Evolutionary conservation across 2,113 vertebrate genomes (phyloP).

Genomic region (Scolopax mira): DNA sequence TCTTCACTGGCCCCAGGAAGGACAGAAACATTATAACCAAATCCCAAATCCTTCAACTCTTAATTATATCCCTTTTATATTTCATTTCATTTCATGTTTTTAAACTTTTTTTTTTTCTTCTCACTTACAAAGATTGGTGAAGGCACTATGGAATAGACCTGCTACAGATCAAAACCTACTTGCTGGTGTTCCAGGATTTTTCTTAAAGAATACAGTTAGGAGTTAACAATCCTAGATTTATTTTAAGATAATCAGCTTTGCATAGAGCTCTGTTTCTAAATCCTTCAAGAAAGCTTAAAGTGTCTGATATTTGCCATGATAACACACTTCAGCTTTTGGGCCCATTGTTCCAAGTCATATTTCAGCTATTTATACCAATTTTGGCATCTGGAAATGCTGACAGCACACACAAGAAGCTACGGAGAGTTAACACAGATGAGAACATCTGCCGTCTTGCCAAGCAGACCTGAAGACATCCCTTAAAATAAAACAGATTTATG

Average conservation of each 20-base stretch:
- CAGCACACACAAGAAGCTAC: rapidly evolving
- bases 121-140: rapidly evolving
- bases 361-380: background rate
- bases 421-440: rapidly evolving
- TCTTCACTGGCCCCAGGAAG: rapidly evolving
- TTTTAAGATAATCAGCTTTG: background rate
- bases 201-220: no score
- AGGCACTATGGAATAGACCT: rapidly evolving
- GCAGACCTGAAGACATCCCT: background rate
- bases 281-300: background rate
- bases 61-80: background rate
- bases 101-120: background rate
- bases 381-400: background rate
- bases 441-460: background rate
- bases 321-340: background rate
- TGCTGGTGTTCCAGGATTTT: background rate
- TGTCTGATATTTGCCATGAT: background rate
- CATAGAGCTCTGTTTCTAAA: background rate
- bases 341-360: background rate
- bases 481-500: background rate
- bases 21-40: background rate
- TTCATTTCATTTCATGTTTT: background rate
- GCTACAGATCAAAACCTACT: background rate
- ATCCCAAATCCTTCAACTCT: background rate
- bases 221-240: background rate